A percentile compares a stretch with the other conserved stretches of the same genome.
Evolutionary conservation across 2,113 vertebrate genomes (phyloP).

Genomic region (Setophaga petechia): DNA sequence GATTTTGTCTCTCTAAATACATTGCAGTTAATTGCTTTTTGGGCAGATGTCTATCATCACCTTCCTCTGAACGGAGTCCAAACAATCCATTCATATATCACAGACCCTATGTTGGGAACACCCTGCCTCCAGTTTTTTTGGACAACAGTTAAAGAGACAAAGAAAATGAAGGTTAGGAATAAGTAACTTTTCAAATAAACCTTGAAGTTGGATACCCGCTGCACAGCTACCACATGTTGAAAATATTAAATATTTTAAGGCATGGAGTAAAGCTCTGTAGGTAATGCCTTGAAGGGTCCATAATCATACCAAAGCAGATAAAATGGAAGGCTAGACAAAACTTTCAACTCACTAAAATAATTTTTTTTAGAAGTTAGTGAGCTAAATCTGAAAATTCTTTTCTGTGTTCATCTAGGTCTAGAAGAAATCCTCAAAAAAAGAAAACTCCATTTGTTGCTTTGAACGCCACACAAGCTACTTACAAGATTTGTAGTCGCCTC

Average conservation of each 20-base stretch:
- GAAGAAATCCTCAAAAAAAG: background rate
- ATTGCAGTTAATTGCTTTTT: background rate
- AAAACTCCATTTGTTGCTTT: background rate
- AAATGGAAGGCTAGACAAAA: background rate
- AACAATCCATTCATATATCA: background rate
- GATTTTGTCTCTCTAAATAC: constrained; percentile 2
- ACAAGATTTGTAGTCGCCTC: background rate
- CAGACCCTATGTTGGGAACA: background rate
- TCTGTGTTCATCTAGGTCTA: background rate
- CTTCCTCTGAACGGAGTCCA: background rate
- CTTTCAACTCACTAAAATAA: background rate
- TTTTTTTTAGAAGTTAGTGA: background rate
- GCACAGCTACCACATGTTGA: accelerated
- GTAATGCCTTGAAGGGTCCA: background rate
- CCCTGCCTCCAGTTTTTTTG: background rate
- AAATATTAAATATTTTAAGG: background rate
- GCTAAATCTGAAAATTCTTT: background rate
- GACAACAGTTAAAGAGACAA: background rate
- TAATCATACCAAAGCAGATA: background rate
- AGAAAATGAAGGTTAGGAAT: background rate
- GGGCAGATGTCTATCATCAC: constrained; percentile 20
- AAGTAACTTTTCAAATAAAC: background rate
- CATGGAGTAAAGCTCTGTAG: background rate
- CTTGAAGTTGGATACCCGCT: background rate
- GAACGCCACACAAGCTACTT: background rate